These are phyloP conservation scores for Zaprionus ornatus DNA, from an alignment of 1,140 invertebrate genomes.

Conservation along the genomic window DNA sequence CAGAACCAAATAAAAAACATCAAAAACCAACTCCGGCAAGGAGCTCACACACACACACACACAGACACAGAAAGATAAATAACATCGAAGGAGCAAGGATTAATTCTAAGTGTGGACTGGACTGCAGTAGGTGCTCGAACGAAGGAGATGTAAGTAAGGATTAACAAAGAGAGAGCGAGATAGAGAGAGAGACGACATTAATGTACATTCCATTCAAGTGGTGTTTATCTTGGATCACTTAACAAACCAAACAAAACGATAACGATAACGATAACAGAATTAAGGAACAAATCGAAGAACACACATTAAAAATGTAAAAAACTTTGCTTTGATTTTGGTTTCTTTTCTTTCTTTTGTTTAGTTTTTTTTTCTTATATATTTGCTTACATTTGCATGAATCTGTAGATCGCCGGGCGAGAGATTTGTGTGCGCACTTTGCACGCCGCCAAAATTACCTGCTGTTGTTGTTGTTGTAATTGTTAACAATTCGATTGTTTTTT, in stretches of 20 bases:
- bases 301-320: conserved; percentile 57
- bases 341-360: conserved; percentile 29
- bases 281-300: conserved; percentile 40
- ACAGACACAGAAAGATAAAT: neutral
- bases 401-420: conserved; percentile 83
- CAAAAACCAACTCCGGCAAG: conserved; percentile 4
- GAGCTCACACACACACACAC: conserved; percentile 6
- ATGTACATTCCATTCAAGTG: conserved; percentile 55
- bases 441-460: conserved; percentile 82
- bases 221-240: conserved; percentile 8
- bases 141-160: conserved; percentile 49
- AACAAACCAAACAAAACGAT: conserved; percentile 33
- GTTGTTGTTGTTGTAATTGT: conserved; percentile 50
- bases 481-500: conserved; percentile 38
- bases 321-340: conserved; percentile 41
- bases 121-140: conserved; percentile 55
- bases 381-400: conserved; percentile 84
- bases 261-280: conserved; percentile 38
- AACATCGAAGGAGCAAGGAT: conserved; percentile 48
- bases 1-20: conserved; percentile 18
- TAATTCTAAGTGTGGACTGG: conserved; percentile 33
- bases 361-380: conserved; percentile 40
- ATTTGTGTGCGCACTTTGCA: conserved; percentile 71
- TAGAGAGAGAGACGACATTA: conserved; percentile 53
- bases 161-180: conserved; percentile 12